phyloP scores from a whole-genome alignment of 2,113 vertebrate genomes.

The Rhea pennata region DNA sequence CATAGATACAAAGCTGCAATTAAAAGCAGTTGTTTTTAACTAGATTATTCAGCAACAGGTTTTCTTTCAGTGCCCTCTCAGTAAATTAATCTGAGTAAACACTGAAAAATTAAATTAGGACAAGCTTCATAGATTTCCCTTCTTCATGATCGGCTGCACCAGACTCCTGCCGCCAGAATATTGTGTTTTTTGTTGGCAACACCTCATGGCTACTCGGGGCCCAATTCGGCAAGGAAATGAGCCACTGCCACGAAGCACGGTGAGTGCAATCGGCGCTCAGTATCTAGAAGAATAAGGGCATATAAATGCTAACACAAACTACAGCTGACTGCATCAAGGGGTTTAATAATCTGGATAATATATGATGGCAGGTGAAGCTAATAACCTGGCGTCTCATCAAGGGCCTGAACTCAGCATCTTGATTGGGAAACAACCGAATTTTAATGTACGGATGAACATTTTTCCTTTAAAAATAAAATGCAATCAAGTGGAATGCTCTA shows the following conservation, averaged over 20 bases:
- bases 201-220: background rate
- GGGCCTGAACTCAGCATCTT: background rate
- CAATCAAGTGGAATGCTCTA: background rate
- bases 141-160: background rate
- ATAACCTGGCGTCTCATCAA: slow-evolving; percentile 44
- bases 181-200: background rate
- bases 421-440: slow-evolving; percentile 34
- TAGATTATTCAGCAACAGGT: slow-evolving; percentile 73
- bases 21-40: slow-evolving; percentile 68
- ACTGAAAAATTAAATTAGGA: slow-evolving; percentile 17
- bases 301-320: slow-evolving; percentile 57
- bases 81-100: slow-evolving; percentile 54
- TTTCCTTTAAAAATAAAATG: background rate
- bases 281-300: background rate
- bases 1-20: slow-evolving; percentile 59
- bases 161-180: background rate
- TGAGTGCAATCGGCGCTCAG: background rate
- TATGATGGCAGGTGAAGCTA: slow-evolving; percentile 53
- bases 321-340: slow-evolving; percentile 34
- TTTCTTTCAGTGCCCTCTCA: slow-evolving; percentile 32
- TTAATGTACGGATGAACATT: slow-evolving; percentile 1
- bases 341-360: slow-evolving; percentile 57
- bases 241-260: background rate
- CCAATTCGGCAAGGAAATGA: background rate
- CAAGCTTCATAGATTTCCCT: slow-evolving; percentile 16